Conservation (phyloP, 2,797 vertebrate genomes). For the Cynodonichthys magdalenae region DNA sequence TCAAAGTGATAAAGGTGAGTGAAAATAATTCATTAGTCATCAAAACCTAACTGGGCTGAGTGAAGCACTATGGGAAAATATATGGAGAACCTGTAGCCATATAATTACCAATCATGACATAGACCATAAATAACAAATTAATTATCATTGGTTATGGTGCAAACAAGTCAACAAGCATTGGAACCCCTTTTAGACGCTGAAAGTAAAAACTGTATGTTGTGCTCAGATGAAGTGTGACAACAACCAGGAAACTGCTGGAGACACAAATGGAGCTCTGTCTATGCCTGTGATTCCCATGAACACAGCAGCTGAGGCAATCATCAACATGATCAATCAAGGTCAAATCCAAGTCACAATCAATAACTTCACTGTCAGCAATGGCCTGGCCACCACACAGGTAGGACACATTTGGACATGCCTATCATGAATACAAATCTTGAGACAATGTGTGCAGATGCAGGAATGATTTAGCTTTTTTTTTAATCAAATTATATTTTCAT, state of each 20-base stretch:
- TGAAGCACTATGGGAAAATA: background rate
- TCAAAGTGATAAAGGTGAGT: slow-evolving; percentile 96
- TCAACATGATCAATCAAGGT: slow-evolving; percentile 99
- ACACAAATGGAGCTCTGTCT: slow-evolving; percentile 89
- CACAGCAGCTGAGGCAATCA: slow-evolving; percentile 97
- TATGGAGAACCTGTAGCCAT: background rate
- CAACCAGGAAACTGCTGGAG: slow-evolving; percentile 84
- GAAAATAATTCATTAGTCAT: background rate
- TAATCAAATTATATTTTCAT: slow-evolving; percentile 16
- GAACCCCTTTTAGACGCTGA: background rate
- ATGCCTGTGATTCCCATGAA: slow-evolving; percentile 99
- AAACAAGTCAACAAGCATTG: too few relatives aligned
- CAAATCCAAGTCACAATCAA: slow-evolving; percentile 99
- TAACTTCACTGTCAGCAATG: slow-evolving; percentile 97
- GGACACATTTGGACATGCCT: background rate
- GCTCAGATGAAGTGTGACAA: slow-evolving; percentile 94
- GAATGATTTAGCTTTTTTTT: slow-evolving; percentile 36
- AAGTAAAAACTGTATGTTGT: slow-evolving; percentile 23
- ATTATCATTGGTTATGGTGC: too few relatives aligned
- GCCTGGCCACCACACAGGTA: slow-evolving; percentile 98
- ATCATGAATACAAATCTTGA: background rate
- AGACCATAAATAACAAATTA: too few relatives aligned
- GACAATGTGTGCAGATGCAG: background rate
- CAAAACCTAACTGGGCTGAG: background rate
- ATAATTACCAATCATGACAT: too few relatives aligned